A percentile compares a stretch with the other conserved stretches of the same genome.
Conservation (phyloP, 1,140 invertebrate genomes). For the Drosophila rhopaloa region DNA sequence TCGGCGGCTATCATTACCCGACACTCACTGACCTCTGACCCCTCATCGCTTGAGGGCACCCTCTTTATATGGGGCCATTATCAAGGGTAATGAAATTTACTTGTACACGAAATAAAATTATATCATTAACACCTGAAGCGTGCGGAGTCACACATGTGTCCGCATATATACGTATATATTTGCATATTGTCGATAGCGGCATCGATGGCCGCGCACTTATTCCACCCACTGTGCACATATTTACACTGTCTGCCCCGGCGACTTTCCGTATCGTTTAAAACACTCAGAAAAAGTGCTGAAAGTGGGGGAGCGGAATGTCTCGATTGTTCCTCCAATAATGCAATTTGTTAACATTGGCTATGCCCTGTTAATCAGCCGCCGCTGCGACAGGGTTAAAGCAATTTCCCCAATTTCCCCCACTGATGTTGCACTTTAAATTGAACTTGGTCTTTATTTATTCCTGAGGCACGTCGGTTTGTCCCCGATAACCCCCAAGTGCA, state of each 20-base stretch:
- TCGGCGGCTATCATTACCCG: conserved; percentile 39
- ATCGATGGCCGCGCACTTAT: conserved; percentile 24
- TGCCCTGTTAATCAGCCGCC: conserved; percentile 68
- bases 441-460: conserved; percentile 26
- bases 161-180: conserved; percentile 4
- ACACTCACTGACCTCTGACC: conserved; percentile 10
- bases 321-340: conserved; percentile 73
- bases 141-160: conserved; percentile 34
- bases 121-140: conserved; percentile 78
- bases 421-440: conserved; percentile 38
- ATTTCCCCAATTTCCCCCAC: conserved; percentile 34
- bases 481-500: background rate
- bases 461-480: conserved; percentile 21
- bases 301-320: conserved; percentile 6
- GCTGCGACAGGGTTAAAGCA: conserved; percentile 47
- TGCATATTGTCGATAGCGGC: conserved; percentile 22
- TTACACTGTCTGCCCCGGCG: conserved; percentile 27
- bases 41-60: conserved; percentile 6
- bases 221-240: conserved; percentile 42
- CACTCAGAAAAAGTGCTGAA: conserved; percentile 6
- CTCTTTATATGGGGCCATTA: conserved; percentile 57
- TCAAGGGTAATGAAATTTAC: conserved; percentile 79
- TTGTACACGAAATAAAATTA: conserved; percentile 75
- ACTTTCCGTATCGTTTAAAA: conserved; percentile 26
- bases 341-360: conserved; percentile 82